phyloP scores from a whole-genome alignment of 2,113 vertebrate genomes.

The Plotosus lineatus region DNA sequence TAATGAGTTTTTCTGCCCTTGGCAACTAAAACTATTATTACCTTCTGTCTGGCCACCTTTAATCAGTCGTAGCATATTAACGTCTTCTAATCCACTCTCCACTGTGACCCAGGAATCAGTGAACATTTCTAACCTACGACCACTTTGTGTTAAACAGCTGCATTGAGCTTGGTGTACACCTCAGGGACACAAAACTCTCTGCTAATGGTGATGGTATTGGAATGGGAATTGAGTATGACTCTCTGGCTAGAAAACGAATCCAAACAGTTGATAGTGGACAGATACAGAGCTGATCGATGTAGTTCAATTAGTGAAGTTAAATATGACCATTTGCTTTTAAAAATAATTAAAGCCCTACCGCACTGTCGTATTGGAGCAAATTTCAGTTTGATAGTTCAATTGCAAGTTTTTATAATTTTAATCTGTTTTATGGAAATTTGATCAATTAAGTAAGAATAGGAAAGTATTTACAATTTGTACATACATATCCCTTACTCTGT shows the following conservation, averaged over 20 bases:
- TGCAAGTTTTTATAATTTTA: neutral
- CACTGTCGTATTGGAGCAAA: neutral
- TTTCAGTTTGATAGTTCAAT: neutral
- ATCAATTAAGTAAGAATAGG: no score
- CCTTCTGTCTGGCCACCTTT: conserved; percentile 29
- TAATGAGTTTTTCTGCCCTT: conserved; percentile 48
- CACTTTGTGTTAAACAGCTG: conserved; percentile 51
- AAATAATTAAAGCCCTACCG: neutral
- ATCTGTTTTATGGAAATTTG: neutral
- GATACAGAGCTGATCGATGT: conserved; percentile 6
- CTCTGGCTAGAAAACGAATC: neutral
- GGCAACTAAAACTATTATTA: conserved; percentile 48
- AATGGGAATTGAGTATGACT: neutral
- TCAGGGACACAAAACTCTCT: neutral
- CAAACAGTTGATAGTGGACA: conserved; percentile 6
- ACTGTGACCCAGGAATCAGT: conserved; percentile 33
- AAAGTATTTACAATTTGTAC: neutral
- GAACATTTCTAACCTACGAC: conserved; percentile 55
- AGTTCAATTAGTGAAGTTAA: neutral
- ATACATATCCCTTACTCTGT: neutral
- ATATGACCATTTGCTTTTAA: neutral
- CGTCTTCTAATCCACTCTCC: conserved; percentile 24
- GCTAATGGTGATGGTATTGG: conserved; percentile 1
- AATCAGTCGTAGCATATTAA: conserved; percentile 36
- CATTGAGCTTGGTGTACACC: neutral